phyloP scores from a whole-genome alignment of 1,140 invertebrate genomes.

The Drosophila lacertosa region DNA sequence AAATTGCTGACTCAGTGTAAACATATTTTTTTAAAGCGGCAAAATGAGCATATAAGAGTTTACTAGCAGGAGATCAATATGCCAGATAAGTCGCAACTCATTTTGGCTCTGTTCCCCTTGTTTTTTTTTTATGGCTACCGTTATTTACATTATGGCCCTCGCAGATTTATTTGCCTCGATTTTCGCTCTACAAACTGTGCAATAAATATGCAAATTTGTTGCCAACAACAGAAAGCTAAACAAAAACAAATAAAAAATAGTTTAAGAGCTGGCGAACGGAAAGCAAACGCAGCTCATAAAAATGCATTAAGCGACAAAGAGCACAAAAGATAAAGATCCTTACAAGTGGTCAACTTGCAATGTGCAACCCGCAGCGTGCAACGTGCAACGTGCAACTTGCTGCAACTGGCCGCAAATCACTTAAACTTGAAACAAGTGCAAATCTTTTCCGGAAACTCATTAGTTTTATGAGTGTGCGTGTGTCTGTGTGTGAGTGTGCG shows the following conservation, averaged over 20 bases:
- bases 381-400: not conserved
- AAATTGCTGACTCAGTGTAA: constrained; percentile 68
- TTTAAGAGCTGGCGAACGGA: constrained; percentile 11
- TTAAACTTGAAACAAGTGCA: constrained; percentile 56
- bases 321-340: constrained; percentile 8
- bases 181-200: constrained; percentile 56
- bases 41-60: constrained; percentile 8
- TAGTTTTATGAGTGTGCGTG: constrained; percentile 46
- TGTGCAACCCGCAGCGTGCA: not conserved
- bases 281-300: constrained; percentile 56
- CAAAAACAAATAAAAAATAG: constrained; percentile 40
- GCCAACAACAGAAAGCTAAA: constrained; percentile 15
- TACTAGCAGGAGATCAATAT: constrained; percentile 60
- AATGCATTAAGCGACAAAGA: constrained; percentile 52
- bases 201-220: constrained; percentile 80
- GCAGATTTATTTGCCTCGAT: constrained; percentile 68
- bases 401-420: constrained; percentile 61
- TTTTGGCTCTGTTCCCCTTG: constrained; percentile 42
- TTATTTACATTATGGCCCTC: constrained; percentile 61
- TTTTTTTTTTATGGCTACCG: constrained; percentile 43
- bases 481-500: constrained; percentile 12
- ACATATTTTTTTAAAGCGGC: constrained; percentile 34
- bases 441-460: constrained; percentile 68
- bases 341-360: constrained; percentile 8
- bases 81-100: constrained; percentile 52